phyloP scores from a whole-genome alignment of 2,888 invertebrate genomes.

The Sisyra nigra region DNA sequence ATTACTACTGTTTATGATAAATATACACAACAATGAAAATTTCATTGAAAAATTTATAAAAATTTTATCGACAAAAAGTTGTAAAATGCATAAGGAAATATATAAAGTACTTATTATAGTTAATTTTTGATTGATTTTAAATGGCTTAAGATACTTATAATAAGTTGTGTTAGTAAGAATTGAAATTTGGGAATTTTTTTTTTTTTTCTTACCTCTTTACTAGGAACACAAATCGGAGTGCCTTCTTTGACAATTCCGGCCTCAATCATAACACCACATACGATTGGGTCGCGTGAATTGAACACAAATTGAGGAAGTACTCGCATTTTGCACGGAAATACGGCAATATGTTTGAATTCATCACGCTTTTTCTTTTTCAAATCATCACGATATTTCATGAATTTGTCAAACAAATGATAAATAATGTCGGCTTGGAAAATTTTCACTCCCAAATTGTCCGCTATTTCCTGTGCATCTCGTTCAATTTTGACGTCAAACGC shows the following conservation, averaged over 20 bases:
- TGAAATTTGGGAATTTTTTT: too few species aligned
- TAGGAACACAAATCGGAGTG: constrained; percentile 94
- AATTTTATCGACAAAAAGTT: too few species aligned
- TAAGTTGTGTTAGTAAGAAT: too few species aligned
- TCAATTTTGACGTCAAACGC: constrained; percentile 99
- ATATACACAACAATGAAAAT: too few species aligned
- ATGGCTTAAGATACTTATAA: too few species aligned
- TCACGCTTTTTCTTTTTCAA: constrained; percentile 80
- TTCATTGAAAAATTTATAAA: too few species aligned
- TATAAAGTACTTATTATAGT: too few species aligned
- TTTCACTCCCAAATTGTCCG: constrained; percentile 83
- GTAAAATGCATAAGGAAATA: too few species aligned
- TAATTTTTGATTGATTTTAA: too few species aligned
- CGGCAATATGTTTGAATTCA: constrained; percentile 91
- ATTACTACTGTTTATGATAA: too few species aligned
- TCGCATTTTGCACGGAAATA: constrained; percentile 93
- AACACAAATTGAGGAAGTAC: constrained; percentile 81
- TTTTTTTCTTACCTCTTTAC: constrained; percentile 59
- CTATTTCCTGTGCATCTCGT: constrained; percentile 93
- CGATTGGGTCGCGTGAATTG: constrained; percentile 97
- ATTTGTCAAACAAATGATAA: constrained; percentile 97
- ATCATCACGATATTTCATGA: constrained; percentile 84
- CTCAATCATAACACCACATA: constrained; percentile 89
- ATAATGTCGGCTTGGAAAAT: constrained; percentile 99
- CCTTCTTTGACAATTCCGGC: constrained; percentile 91